phyloP scores from a whole-genome alignment of 2,113 vertebrate species.

The Gobio gobio region DNA sequence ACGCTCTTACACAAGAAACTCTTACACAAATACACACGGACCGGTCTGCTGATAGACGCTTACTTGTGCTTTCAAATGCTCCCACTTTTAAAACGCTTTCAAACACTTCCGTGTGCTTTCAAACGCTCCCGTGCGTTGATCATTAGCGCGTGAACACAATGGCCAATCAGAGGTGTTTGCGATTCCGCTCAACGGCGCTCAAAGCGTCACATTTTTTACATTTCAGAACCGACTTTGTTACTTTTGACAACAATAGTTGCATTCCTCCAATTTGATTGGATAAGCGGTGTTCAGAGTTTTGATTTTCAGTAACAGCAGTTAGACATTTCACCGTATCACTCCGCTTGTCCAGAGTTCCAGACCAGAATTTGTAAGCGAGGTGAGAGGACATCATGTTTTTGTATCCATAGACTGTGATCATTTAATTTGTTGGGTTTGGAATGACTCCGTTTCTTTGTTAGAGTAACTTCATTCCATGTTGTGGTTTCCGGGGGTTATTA shows the following conservation, averaged over 20 bases:
- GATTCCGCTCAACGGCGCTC: too few species aligned
- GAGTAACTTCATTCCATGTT: conserved; percentile 14
- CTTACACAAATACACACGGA: too few species aligned
- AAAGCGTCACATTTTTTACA: too few species aligned
- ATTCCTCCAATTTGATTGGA: neutral
- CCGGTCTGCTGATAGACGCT: too few species aligned
- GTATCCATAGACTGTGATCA: conserved; percentile 2
- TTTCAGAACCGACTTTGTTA: too few species aligned
- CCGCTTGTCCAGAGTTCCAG: neutral
- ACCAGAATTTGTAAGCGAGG: neutral
- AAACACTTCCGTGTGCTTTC: too few species aligned
- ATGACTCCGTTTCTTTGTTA: neutral
- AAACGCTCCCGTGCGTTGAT: too few species aligned
- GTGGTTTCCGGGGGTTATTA: conserved; percentile 32
- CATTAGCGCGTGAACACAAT: too few species aligned
- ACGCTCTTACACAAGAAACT: too few species aligned
- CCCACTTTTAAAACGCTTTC: too few species aligned
- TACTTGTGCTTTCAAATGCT: too few species aligned
- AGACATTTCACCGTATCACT: neutral
- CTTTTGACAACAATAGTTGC: neutral
- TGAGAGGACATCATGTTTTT: neutral
- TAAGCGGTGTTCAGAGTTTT: neutral
- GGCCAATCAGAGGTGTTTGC: too few species aligned
- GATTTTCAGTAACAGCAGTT: neutral
- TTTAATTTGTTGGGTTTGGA: conserved; percentile 11